Evolutionary conservation across 2,797 vertebrate genomes (phyloP), one percentile per base, ranked within the genome.

Genomic region (Tachyglossus aculeatus): DNA sequence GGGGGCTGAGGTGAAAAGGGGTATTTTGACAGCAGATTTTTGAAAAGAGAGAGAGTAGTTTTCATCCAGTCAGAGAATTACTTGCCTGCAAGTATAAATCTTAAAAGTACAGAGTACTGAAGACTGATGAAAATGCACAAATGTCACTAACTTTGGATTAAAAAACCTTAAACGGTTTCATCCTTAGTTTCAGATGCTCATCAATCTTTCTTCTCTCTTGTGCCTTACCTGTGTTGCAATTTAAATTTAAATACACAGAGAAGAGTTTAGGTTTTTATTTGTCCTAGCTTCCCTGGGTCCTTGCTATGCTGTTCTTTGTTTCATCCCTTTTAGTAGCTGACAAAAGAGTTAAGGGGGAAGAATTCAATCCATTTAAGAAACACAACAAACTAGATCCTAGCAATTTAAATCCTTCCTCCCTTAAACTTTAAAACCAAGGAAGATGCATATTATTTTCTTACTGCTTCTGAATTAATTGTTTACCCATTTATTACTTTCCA

Each of bases 161-260:
- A 75, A 78, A 31, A 38, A 75, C 65, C 66, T 71, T 56, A 71
- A 61, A 80, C 60, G 56, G 32, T 62, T 78, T 73, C 43, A 44
- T 68, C 33, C 16, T 13, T 74, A 13, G 33, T 73, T 73, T 63
- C 66, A 36, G 21, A 52, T 43, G 51, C 39, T 29, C 24, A 9
- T 2, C 19, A 54, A 8, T 50, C 32, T 40, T 29, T 41, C 48
- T 71, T 66, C 77, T 52, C 43, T 79, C 48, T 66, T 7, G 1
- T 33, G 41, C 19, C 29, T 47, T 71, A 22, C 56, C 34, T 74
- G 60, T 58, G 34, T 47, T 22, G 48, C 65, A 39, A 50, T 60
- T 67, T 67, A 60, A 65, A 50, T 51, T 54, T 81, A 68, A 81
- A 70, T 68, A 52, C 16, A 12, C 19, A 63, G 44, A 15, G 19